Base-by-base conservation (phyloP, 2,797 vertebrate species). In the Ctenopoma multispine region DNA sequence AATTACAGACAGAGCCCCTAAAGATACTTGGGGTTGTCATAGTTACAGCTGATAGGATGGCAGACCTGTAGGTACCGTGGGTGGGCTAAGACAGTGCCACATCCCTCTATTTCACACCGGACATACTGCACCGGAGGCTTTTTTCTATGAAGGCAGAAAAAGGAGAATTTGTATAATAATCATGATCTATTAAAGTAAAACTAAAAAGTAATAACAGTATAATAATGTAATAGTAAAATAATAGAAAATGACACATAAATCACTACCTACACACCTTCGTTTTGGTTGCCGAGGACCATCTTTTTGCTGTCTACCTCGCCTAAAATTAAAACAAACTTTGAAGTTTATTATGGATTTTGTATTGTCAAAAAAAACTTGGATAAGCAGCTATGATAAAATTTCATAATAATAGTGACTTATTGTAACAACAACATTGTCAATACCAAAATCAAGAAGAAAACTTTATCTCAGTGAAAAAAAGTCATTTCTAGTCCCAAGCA, bases 61-160 rank as follows among this genome's bases (percentile, higher is more conserved):
- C 94, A 77, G 27, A 97, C 96, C 95, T 97, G 96, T 71, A 97
- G 84, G 84, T 97, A 98, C 49, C 96, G 96, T 0, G 96, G 96
- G 70, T 97, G 96, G 29, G 96, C 96, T 79, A 98, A 85, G 57
- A 97, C 96, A 0, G 96, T 97, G 31, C 96, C 97, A 11, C 97
- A 98, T 66, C 97, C 97, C 83, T 97, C 96, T 92, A 97, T 97
- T 88, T 98, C 96, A 72, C 96, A 97, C 72, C 96, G 96, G 17
- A 98, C 96, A 0, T 97, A 98, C 76, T 98, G 96, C 76, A 97
- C 96, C 0, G 96, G 96, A 11, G 96, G 96, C 92, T 97, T 97
- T 95, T 97, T 97, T 84, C 96, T 97, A 75, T 23, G 3, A 40
- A 2, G 21, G 48, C n/a, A 49, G 14, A 15, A 31, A 29, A 31